Conservation (phyloP, 2,797 vertebrate genomes). For the Dicrostonyx torquatus region DNA sequence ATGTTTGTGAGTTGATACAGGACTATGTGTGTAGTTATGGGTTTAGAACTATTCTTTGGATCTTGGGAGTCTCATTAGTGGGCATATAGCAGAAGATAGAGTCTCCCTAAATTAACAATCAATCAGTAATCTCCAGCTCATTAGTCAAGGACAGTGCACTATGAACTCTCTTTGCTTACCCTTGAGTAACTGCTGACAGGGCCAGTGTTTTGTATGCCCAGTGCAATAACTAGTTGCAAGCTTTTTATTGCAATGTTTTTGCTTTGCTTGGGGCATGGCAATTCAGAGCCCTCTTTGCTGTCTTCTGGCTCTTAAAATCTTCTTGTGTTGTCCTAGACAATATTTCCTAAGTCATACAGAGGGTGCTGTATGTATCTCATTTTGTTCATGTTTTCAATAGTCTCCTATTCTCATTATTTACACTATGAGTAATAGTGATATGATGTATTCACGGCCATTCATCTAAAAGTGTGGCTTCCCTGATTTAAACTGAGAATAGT, state of each 20-base stretch:
- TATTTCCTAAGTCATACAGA: not conserved
- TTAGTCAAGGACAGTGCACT: not conserved
- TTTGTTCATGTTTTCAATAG: not conserved
- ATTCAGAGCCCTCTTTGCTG: accelerated
- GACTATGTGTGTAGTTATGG: not conserved
- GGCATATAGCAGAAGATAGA: not conserved
- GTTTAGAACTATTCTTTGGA: not conserved
- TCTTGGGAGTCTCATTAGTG: not conserved
- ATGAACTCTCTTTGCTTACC: not conserved
- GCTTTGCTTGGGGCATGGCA: too few species aligned
- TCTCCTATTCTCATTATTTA: not conserved
- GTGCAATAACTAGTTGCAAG: not conserved
- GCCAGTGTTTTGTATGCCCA: too few species aligned
- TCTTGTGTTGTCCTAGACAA: too few species aligned
- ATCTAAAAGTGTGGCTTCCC: not conserved
- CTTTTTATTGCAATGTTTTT: not conserved
- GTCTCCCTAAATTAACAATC: not conserved
- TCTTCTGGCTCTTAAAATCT: not conserved
- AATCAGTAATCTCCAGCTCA: not conserved
- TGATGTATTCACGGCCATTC: not conserved
- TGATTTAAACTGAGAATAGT: too few species aligned
- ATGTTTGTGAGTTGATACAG: not conserved
- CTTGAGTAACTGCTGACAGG: not conserved
- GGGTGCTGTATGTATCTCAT: too few species aligned
- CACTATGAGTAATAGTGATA: not conserved